Percentiles rank a stretch among this genome's conserved stretches.
These are phyloP conservation scores for Apamea anceps DNA, from an alignment of 2,888 invertebrate species.

Conservation along the genomic window DNA sequence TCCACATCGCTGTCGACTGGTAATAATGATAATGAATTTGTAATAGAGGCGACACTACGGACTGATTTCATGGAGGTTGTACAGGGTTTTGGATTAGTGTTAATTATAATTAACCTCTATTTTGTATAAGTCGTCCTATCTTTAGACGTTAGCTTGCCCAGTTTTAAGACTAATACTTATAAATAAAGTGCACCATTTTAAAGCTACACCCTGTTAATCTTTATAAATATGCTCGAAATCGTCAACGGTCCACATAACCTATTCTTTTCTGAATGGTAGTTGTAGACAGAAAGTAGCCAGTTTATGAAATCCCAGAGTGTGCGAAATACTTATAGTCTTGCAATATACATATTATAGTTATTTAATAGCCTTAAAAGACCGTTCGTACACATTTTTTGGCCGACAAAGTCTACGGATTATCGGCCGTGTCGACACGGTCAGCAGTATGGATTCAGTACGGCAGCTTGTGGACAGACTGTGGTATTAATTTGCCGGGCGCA, in stretches of 20 bases:
- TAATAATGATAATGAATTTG: not conserved
- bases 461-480: not conserved
- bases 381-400: not conserved
- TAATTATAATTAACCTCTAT: not conserved
- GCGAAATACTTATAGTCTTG: not conserved
- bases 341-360: not conserved
- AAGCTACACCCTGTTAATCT: not conserved
- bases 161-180: not conserved
- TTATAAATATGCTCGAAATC: not conserved
- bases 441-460: not conserved
- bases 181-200: not conserved
- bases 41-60: not conserved
- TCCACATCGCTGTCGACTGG: too few species aligned
- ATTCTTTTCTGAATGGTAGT: not conserved
- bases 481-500: too few species aligned
- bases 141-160: not conserved
- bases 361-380: not conserved
- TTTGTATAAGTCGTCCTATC: not conserved
- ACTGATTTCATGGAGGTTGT: slow-evolving; percentile 1
- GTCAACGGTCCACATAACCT: not conserved
- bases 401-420: not conserved
- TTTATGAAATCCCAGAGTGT: not conserved
- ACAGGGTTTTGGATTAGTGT: slow-evolving; percentile 10
- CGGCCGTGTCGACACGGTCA: not conserved
- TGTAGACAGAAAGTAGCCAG: not conserved